Evolutionary conservation across 1,140 invertebrate species (phyloP).

Genomic region (Chelonus insularis): DNA sequence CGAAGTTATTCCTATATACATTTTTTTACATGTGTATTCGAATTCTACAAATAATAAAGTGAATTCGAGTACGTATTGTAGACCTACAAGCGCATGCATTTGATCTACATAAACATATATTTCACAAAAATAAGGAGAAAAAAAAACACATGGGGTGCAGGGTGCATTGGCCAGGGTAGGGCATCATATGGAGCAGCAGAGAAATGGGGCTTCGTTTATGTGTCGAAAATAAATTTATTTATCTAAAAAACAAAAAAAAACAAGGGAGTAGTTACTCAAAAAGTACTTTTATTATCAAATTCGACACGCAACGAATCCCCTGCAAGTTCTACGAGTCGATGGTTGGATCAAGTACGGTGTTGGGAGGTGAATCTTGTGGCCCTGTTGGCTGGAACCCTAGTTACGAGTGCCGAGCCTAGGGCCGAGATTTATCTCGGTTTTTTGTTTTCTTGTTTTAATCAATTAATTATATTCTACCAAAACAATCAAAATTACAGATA

Average conservation of each 20-base stretch:
- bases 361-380: constrained; percentile 53
- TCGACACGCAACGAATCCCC: not conserved
- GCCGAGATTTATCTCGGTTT: constrained; percentile 49
- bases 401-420: constrained; percentile 62
- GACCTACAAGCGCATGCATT: constrained; percentile 13
- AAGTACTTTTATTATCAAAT: not conserved
- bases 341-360: constrained; percentile 46
- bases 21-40: no score
- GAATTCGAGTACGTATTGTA: constrained; percentile 5
- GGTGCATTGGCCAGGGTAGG: constrained; percentile 23
- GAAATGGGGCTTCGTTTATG: constrained; percentile 15
- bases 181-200: constrained; percentile 23
- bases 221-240: not conserved
- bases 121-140: constrained; percentile 2
- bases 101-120: constrained; percentile 4
- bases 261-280: no score
- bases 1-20: no score
- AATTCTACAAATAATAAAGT: constrained; percentile 1
- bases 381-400: constrained; percentile 60
- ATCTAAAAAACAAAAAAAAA: not conserved
- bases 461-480: not conserved
- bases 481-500: no score
- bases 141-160: constrained; percentile 28
- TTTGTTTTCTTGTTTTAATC: constrained; percentile 36
- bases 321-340: constrained; percentile 27